Percentiles rank a stretch among this genome's conserved stretches.
phyloP scores from a whole-genome alignment of 2,113 vertebrate genomes.

The Loxodonta africana region DNA sequence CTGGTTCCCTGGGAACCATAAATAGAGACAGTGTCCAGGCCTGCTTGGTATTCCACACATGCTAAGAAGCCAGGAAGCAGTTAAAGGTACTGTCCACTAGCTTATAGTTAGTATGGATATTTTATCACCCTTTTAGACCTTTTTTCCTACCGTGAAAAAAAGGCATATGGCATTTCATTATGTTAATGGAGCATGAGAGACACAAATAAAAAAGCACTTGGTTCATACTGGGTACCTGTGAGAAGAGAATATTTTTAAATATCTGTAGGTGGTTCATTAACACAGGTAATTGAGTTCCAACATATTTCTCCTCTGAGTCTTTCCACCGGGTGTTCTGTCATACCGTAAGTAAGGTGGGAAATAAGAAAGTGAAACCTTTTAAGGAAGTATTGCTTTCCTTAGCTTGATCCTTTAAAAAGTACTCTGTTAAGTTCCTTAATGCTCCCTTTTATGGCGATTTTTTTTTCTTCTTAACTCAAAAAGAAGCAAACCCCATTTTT shows the following conservation, averaged over 20 bases:
- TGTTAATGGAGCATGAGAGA: slow-evolving; percentile 78
- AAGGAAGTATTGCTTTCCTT: slow-evolving; percentile 77
- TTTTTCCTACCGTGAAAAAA: slow-evolving; percentile 78
- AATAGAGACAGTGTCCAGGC: not conserved
- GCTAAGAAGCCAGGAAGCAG: slow-evolving; percentile 36
- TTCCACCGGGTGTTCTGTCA: slow-evolving; percentile 75
- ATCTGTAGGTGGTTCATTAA: slow-evolving; percentile 84
- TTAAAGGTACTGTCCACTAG: slow-evolving; percentile 30
- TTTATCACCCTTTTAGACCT: slow-evolving; percentile 64
- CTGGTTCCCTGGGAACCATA: not conserved
- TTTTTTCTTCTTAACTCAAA: slow-evolving; percentile 73
- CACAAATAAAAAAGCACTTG: slow-evolving; percentile 77
- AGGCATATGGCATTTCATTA: slow-evolving; percentile 75
- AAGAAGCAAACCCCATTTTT: slow-evolving; percentile 85
- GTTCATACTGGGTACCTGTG: slow-evolving; percentile 78
- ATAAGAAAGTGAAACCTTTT: slow-evolving; percentile 80
- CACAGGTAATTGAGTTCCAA: slow-evolving; percentile 85
- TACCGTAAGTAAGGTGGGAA: slow-evolving; percentile 62
- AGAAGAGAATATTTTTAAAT: slow-evolving; percentile 84
- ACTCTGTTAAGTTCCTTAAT: slow-evolving; percentile 82
- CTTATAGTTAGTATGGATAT: slow-evolving; percentile 49
- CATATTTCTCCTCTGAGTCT: slow-evolving; percentile 79
- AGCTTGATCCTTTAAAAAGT: slow-evolving; percentile 72
- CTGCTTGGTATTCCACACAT: not conserved
- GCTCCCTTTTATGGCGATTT: slow-evolving; percentile 87